Evolutionary conservation across 2,888 invertebrate species (phyloP), one percentile per base, ranked within the genome.

Genomic region (Drosophila engyochracea): DNA sequence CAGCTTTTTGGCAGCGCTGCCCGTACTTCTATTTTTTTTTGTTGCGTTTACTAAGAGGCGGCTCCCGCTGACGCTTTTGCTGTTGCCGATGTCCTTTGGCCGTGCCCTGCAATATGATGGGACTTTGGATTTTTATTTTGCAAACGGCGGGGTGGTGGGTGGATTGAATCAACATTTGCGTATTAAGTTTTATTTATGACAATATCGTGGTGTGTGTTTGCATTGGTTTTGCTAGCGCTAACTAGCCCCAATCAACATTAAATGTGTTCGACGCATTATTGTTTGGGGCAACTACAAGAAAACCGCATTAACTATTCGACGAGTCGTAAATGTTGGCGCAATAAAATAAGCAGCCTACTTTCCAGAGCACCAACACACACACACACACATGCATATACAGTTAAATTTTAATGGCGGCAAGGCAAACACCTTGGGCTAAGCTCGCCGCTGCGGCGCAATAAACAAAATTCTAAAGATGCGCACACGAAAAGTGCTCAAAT

Each of bases 291-390:
- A 86, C 58, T 64, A 89, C 86, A 89, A 75, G 84, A 75, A 70
- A 89, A 86, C 65, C 79, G 76, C 86, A 85, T 85, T 89, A 88
- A 85, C 85, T 88, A 85, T 86, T 84, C 82, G 81, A 62, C 74
- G 72, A 62, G 76, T 74, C 81, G 74, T 85, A 85, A 85, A 87
- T 70, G 77, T 60, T 60, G 62, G 19, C 68, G 71, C 83, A 83
- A 82, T 82, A 82, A 86, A 85, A 89, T 79, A 82, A 79, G 71
- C 71, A 72, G 81, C 80, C 90, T 84, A 89, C 80, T 77, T 82
- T 60, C 33, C 67, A 67, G 58, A 66, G 59, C 33, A 25, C 9
- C 16, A 57, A 39, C 59, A 53, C 25, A 69, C 31, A 49, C 52
- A 52, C n/a, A 64, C 25, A 69, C 31, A 54, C 44, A 61, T 22